Evolutionary conservation across 2,888 invertebrate species (phyloP).

Genomic region (Tetranychus piercei): DNA sequence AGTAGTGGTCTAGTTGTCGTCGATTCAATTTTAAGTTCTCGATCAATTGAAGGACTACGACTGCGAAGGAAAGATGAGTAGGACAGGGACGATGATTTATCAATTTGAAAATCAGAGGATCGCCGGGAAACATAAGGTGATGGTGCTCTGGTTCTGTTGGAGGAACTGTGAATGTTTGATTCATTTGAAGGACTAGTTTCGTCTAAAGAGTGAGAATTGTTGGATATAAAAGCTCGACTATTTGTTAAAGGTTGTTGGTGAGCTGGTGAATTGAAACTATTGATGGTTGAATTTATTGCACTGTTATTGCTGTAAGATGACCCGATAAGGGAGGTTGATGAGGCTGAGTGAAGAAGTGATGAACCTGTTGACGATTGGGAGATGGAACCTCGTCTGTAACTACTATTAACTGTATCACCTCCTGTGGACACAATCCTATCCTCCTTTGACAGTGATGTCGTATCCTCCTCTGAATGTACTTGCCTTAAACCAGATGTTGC

Average conservation of each 20-base stretch:
- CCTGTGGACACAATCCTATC: neutral
- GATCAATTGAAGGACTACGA: slow-evolving; percentile 8
- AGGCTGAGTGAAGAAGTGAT: neutral
- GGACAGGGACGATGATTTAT: neutral
- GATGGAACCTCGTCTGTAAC: neutral
- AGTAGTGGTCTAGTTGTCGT: neutral
- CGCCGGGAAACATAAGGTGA: neutral
- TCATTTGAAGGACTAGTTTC: neutral
- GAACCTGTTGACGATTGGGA: neutral
- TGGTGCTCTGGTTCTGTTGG: neutral
- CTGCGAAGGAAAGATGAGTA: neutral
- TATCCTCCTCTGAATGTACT: neutral
- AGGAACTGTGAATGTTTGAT: neutral
- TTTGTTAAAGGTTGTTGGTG: neutral
- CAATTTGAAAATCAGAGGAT: neutral
- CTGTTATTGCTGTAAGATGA: neutral
- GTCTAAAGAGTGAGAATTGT: neutral
- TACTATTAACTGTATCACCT: slow-evolving; percentile 2
- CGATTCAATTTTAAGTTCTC: neutral
- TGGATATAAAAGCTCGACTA: neutral
- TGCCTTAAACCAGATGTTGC: slow-evolving; percentile 5
- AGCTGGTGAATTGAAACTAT: neutral
- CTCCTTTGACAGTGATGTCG: slow-evolving; percentile 5
- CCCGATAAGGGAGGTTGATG: neutral
- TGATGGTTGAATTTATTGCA: neutral